Evolutionary conservation across 2,888 invertebrate species (phyloP).

Genomic region (Lordiphosa fenestrarum): DNA sequence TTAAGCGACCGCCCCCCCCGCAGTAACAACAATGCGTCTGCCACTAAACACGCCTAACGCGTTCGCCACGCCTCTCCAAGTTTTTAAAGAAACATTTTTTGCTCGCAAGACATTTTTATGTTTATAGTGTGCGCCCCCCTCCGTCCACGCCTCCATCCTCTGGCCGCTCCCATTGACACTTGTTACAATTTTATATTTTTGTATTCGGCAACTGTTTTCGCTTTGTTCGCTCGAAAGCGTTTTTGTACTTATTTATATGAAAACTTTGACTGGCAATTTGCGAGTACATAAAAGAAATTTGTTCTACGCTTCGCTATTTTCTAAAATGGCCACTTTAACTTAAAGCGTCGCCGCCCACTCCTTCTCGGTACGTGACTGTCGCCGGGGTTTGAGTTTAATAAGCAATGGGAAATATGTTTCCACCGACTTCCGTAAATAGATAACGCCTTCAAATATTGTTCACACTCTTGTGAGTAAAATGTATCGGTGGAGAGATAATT

Average conservation of each 20-base stretch:
- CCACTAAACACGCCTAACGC: conserved; percentile 50
- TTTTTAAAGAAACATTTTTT: conserved; percentile 56
- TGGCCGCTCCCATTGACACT: conserved; percentile 59
- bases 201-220: conserved; percentile 25
- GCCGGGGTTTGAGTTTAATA: conserved; percentile 48
- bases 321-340: conserved; percentile 72
- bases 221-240: conserved; percentile 47
- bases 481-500: no score
- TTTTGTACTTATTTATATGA: conserved; percentile 73
- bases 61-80: conserved; percentile 51
- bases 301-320: conserved; percentile 69
- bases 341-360: conserved; percentile 35
- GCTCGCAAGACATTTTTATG: conserved; percentile 54
- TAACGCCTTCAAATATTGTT: no score
- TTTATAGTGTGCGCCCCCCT: conserved; percentile 50
- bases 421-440: no score
- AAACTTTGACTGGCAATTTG: conserved; percentile 72
- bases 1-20: conserved; percentile 44
- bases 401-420: conserved; percentile 50
- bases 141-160: not conserved
- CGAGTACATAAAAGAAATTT: conserved; percentile 74
- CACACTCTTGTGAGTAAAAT: no score
- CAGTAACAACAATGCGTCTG: conserved; percentile 51
- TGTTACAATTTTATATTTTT: conserved; percentile 57
- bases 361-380: conserved; percentile 46